phyloP scores from a whole-genome alignment of 1,140 invertebrate species.

The Euura saliciscinereae region DNA sequence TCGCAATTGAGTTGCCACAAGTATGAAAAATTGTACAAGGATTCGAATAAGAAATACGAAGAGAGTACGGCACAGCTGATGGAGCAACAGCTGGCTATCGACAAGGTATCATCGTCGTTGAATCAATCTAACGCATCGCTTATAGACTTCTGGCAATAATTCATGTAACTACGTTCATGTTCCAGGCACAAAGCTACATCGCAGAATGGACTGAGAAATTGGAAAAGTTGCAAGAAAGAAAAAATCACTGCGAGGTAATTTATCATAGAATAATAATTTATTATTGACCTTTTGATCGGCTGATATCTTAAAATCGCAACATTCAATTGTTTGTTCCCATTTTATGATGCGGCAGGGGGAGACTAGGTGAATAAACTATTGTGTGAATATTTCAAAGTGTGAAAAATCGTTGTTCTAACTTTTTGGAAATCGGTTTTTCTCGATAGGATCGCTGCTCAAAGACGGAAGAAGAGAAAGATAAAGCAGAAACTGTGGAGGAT shows the following conservation, averaged over 20 bases:
- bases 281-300: no score
- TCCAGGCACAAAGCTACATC: slow-evolving; percentile 38
- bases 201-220: slow-evolving; percentile 32
- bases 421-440: not conserved
- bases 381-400: no score
- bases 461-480: slow-evolving; percentile 32
- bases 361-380: no score
- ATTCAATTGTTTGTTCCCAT: no score
- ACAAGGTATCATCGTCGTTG: slow-evolving; percentile 27
- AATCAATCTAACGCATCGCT: slow-evolving; percentile 7
- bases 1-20: slow-evolving; percentile 41
- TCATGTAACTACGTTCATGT: slow-evolving; percentile 11
- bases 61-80: slow-evolving; percentile 21
- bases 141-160: slow-evolving; percentile 8
- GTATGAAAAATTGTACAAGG: slow-evolving; percentile 25
- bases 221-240: slow-evolving; percentile 30
- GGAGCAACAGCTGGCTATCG: slow-evolving; percentile 21
- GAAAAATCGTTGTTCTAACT: no score
- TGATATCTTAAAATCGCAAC: no score
- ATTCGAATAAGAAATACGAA: slow-evolving; percentile 36
- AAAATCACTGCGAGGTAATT: slow-evolving; percentile 25
- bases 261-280: no score
- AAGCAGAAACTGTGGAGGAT: slow-evolving; percentile 38
- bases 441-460: slow-evolving; percentile 32
- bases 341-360: no score